Evolutionary conservation across 2,797 vertebrate genomes (phyloP).

Genomic region (Ambastaia sidthimunki): DNA sequence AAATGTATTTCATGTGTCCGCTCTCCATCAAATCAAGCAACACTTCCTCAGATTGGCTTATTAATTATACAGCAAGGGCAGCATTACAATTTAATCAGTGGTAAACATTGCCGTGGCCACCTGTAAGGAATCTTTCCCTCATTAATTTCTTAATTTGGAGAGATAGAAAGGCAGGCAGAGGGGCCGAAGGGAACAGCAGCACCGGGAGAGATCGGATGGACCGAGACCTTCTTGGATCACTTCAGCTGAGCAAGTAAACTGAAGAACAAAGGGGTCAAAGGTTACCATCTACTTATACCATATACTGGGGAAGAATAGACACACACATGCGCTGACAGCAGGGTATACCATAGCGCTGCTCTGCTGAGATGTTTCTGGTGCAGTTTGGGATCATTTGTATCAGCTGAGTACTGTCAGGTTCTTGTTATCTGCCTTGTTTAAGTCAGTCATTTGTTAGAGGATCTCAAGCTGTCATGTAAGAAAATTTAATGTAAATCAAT

Average conservation of each 20-base stretch:
- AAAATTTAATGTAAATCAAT: conserved; percentile 60
- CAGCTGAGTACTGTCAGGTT: conserved; percentile 56
- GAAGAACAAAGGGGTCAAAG: conserved; percentile 64
- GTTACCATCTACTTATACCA: conserved; percentile 58
- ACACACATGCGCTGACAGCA: not conserved
- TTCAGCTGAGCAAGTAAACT: conserved; percentile 71
- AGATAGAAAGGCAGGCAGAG: conserved; percentile 71
- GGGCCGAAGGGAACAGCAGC: conserved; percentile 38
- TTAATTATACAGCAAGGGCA: conserved; percentile 88
- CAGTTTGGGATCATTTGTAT: conserved; percentile 48
- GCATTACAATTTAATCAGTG: conserved; percentile 92
- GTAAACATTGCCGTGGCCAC: conserved; percentile 87
- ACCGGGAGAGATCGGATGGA: conserved; percentile 55
- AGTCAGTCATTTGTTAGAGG: conserved; percentile 60
- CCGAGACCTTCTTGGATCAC: conserved; percentile 69
- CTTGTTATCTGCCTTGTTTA: conserved; percentile 58
- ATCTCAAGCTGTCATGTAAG: conserved; percentile 59
- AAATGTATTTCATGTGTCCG: conserved; percentile 90
- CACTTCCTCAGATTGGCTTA: conserved; percentile 94
- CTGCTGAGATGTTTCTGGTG: conserved; percentile 11
- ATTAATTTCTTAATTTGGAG: conserved; percentile 92
- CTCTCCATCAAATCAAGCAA: conserved; percentile 93
- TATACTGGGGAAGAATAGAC: conserved; percentile 20
- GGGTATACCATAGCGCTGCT: not conserved
- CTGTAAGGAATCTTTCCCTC: conserved; percentile 83